phyloP scores from a whole-genome alignment of 2,797 vertebrate species.

The Urophycis tenuis region DNA sequence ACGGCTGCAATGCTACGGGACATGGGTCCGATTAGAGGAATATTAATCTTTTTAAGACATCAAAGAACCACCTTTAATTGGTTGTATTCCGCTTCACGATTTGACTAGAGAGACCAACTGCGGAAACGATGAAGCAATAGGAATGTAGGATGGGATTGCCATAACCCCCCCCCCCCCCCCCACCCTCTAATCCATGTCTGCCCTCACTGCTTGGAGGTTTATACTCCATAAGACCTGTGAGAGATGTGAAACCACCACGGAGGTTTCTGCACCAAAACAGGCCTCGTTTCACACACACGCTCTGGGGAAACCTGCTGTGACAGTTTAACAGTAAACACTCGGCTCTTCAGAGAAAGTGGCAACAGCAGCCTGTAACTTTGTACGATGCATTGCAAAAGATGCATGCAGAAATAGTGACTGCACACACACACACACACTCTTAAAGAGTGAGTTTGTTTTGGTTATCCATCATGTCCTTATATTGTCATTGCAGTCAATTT shows the following conservation, averaged over 20 bases:
- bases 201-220: neutral
- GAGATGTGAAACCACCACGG: neutral
- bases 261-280: neutral
- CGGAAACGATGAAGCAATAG: neutral
- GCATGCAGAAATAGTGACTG: too few species aligned
- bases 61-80: neutral
- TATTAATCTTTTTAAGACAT: neutral
- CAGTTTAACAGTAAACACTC: slow-evolving; percentile 17
- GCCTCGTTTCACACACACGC: neutral
- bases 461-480: neutral
- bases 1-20: neutral
- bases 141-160: neutral
- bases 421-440: too few species aligned
- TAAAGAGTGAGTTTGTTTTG: neutral
- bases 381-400: too few species aligned
- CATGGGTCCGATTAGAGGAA: neutral
- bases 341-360: slow-evolving; percentile 32
- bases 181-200: neutral
- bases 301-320: neutral
- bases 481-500: neutral
- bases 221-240: neutral
- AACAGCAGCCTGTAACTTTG: slow-evolving; percentile 30
- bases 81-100: neutral
- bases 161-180: neutral
- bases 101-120: neutral